Evolutionary conservation across 53 echinoderm and acorn worm genomes (phyloP), one percentile per base, ranked within the genome.

Genomic region (Glandiceps talaboti): DNA sequence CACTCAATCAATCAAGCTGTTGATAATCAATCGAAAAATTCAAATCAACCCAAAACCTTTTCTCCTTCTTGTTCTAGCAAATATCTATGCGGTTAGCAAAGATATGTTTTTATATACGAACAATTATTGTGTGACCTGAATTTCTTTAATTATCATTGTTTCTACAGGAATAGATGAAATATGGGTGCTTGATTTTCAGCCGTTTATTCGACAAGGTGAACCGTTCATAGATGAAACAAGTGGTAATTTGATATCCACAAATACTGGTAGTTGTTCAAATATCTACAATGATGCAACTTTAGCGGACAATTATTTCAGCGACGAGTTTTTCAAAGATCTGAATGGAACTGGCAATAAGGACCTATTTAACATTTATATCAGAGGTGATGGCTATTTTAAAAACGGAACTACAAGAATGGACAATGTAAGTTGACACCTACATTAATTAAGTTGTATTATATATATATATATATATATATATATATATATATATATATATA

Each of bases 111-210:
- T n/a, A n/a, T n/a, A n/a, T n/a, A n/a, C n/a, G n/a, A n/a, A n/a
- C n/a, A n/a, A n/a, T n/a, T n/a, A n/a, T n/a, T n/a, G n/a, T n/a
- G n/a, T n/a, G n/a, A n/a, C n/a, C n/a, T n/a, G n/a, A n/a, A n/a
- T n/a, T n/a, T n/a, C n/a, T n/a, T n/a, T 45, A 6, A 45, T 20
- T 45, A 20, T 45, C 64, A 45, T 45, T 45, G 1, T 79, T 30
- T 30, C 27, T 30, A 77, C 79, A 91, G 92, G 92, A 76, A 33
- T 84, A 25, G 89, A 86, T 79, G 92, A 92, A 73, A 73, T 89
- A 27, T 92, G 92, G 92, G 31, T 92, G 1, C 31, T 92, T n/a
- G 92, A 92, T 74, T 92, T 89, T 28, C 92, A 92, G 81, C 92
- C 89, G 0, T 92, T 87, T 74, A 78, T 76, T 33, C 89, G 76